phyloP scores from a whole-genome alignment of 2,888 invertebrate genomes.

The Cecidostiba fungosa region DNA sequence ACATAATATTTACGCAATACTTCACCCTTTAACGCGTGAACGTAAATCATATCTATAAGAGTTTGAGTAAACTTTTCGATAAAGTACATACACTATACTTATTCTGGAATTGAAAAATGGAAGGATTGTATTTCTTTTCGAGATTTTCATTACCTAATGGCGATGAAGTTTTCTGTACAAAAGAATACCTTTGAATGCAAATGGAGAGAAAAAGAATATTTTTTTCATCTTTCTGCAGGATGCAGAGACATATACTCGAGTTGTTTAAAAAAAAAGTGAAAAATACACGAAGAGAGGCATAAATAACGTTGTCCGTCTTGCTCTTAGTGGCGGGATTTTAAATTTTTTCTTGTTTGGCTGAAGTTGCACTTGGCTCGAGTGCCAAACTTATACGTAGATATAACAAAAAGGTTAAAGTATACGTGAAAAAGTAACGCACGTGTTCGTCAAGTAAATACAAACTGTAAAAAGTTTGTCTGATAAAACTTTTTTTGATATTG shows the following conservation, averaged over 20 bases:
- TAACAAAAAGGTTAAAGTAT: neutral
- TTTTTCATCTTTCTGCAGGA: neutral
- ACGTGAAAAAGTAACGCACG: neutral
- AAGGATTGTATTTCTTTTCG: neutral
- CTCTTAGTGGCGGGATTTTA: neutral
- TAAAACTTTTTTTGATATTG: neutral
- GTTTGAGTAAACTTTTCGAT: neutral
- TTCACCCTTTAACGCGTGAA: neutral
- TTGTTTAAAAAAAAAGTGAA: neutral
- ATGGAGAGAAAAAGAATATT: neutral
- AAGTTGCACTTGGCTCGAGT: conserved; percentile 5
- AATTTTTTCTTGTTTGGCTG: neutral
- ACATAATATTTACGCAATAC: neutral
- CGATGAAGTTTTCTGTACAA: neutral
- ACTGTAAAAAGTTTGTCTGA: neutral
- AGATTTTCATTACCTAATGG: neutral
- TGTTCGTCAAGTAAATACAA: neutral
- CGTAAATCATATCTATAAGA: neutral
- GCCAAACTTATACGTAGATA: neutral
- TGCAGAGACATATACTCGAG: neutral
- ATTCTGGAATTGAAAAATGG: neutral
- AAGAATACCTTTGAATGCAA: neutral
- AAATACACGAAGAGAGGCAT: neutral
- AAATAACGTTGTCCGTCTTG: neutral
- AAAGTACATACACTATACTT: neutral